Percentiles rank a stretch among this genome's conserved stretches.
Evolutionary conservation across 2,888 invertebrate species (phyloP).

Genomic region (Theretra japonica): DNA sequence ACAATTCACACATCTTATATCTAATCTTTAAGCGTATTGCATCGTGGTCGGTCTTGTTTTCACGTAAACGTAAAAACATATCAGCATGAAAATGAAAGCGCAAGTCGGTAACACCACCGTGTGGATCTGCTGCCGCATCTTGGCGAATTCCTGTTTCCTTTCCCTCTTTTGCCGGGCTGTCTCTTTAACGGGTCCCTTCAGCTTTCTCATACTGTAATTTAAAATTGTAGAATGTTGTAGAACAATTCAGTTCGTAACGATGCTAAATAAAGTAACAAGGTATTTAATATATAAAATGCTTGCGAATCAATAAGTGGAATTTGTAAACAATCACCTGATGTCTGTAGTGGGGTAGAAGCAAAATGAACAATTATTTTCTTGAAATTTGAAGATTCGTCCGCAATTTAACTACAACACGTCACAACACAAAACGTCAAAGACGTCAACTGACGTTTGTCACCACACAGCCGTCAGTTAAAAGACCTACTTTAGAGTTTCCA

Average conservation of each 20-base stretch:
- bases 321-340: background rate
- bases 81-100: slow-evolving; percentile 88
- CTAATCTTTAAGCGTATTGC: slow-evolving; percentile 65
- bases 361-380: slow-evolving; percentile 2
- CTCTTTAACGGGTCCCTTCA: slow-evolving; percentile 93
- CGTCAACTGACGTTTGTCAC: background rate
- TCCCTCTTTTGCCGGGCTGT: slow-evolving; percentile 93
- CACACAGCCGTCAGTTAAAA: background rate
- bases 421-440: slow-evolving; percentile 13
- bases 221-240: slow-evolving; percentile 24
- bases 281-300: too few species aligned
- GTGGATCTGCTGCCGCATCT: slow-evolving; percentile 91
- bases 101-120: slow-evolving; percentile 91
- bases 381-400: slow-evolving; percentile 5
- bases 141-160: slow-evolving; percentile 92
- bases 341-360: background rate
- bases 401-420: slow-evolving; percentile 10
- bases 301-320: background rate
- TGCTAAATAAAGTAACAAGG: background rate
- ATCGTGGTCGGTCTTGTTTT: slow-evolving; percentile 88
- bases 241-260: background rate
- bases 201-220: slow-evolving; percentile 87
- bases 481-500: too few species aligned
- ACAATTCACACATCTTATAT: slow-evolving; percentile 13
- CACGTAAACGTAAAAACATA: slow-evolving; percentile 90